A percentile compares a stretch with the other conserved stretches of the same genome.
Evolutionary conservation across 2,113 vertebrate genomes (phyloP).

Genomic region (Amphiprion percula): DNA sequence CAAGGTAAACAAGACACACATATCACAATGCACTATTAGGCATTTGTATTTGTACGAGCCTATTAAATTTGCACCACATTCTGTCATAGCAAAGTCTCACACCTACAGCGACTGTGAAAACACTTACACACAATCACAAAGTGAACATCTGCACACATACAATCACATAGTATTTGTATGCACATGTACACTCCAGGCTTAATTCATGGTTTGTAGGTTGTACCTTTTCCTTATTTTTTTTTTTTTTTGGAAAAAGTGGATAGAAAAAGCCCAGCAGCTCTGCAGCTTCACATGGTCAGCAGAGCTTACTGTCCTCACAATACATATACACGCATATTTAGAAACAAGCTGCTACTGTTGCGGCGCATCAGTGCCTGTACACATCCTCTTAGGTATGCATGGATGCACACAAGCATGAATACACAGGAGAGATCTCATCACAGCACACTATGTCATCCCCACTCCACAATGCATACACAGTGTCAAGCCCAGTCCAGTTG

Average conservation of each 20-base stretch:
- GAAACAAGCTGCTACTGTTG: constrained; percentile 34
- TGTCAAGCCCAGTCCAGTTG: constrained; percentile 50
- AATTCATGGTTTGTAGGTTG: constrained; percentile 4
- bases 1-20: constrained; percentile 49
- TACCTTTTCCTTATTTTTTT: not conserved
- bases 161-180: constrained; percentile 17
- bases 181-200: not conserved
- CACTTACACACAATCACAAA: constrained; percentile 55
- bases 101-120: constrained; percentile 71
- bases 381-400: constrained; percentile 35
- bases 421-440: constrained; percentile 32
- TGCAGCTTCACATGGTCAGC: constrained; percentile 1
- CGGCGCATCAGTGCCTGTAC: constrained; percentile 35
- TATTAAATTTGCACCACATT: constrained; percentile 49
- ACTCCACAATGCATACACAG: constrained; percentile 23
- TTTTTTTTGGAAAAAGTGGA: not conserved
- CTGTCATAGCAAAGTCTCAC: constrained; percentile 67
- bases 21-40: constrained; percentile 34
- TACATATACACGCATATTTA: not conserved
- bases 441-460: constrained; percentile 34
- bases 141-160: constrained; percentile 34
- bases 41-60: constrained; percentile 10
- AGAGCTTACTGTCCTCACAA: not conserved
- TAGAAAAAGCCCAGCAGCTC: not conserved
- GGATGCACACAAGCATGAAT: constrained; percentile 28